Conservation (phyloP, 2,888 invertebrate species). For the Drosophila picticornis region DNA sequence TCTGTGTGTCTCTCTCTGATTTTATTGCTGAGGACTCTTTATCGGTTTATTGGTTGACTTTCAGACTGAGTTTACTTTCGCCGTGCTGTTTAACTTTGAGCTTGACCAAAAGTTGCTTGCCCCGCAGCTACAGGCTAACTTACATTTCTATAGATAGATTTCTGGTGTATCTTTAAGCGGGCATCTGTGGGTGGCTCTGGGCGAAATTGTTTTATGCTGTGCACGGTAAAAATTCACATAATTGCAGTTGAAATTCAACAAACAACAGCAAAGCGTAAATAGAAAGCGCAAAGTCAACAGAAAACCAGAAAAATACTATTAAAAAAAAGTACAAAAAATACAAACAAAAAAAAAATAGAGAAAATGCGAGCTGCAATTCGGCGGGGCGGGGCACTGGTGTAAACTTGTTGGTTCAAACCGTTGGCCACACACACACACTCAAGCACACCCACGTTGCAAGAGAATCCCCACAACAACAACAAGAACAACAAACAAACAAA, state of each 20-base stretch:
- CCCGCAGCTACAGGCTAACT: constrained; percentile 34
- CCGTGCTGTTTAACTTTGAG: constrained; percentile 66
- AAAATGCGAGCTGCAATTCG: constrained; percentile 44
- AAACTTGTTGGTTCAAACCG: constrained; percentile 31
- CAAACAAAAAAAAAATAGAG: constrained; percentile 8
- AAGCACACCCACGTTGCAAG: constrained; percentile 1
- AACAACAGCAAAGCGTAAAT: constrained; percentile 77
- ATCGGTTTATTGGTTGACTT: constrained; percentile 46
- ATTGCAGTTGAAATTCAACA: constrained; percentile 80
- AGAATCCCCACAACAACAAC: constrained; percentile 15
- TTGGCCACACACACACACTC: constrained; percentile 26
- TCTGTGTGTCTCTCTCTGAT: background rate
- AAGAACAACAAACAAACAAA: constrained; percentile 58
- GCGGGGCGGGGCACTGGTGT: constrained; percentile 24
- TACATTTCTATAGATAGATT: constrained; percentile 28
- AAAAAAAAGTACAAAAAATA: constrained; percentile 4
- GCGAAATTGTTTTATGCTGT: constrained; percentile 76
- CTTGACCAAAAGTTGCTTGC: constrained; percentile 50
- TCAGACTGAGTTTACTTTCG: constrained; percentile 52
- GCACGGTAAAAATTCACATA: constrained; percentile 79
- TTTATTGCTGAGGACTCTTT: background rate
- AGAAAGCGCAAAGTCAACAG: constrained; percentile 81
- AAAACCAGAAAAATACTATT: constrained; percentile 42
- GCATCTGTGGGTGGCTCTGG: constrained; percentile 5
- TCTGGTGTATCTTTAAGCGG: constrained; percentile 31